Conservation (phyloP, 2,113 vertebrate species). For the Phaetusa simplex region DNA sequence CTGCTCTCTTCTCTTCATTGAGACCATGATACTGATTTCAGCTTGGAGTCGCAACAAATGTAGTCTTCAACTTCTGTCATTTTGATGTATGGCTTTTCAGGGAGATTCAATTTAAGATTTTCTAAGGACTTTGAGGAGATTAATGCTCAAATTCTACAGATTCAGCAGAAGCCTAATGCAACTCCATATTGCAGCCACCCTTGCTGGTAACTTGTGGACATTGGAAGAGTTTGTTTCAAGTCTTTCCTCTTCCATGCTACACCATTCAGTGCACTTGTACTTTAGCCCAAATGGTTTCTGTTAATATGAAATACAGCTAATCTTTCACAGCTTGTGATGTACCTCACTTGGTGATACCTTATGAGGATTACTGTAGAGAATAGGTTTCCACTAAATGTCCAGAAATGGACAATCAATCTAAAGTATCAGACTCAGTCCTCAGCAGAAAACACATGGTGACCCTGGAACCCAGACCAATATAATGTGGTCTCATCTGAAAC, state of each 20-base stretch:
- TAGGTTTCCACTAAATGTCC: background rate
- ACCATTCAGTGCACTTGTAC: background rate
- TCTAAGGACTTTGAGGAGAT: background rate
- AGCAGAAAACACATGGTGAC: background rate
- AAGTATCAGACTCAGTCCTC: background rate
- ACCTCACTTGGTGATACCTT: background rate
- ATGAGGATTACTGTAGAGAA: background rate
- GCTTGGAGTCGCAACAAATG: background rate
- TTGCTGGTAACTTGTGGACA: background rate
- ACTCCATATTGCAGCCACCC: background rate
- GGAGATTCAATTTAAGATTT: background rate
- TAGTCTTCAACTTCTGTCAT: background rate
- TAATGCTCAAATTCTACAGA: background rate
- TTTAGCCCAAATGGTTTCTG: background rate
- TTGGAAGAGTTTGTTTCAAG: background rate
- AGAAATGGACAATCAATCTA: background rate
- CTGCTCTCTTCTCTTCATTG: background rate
- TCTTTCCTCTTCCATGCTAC: background rate
- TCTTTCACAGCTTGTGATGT: background rate
- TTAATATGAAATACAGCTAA: background rate
- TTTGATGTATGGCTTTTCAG: background rate
- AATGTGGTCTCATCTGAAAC: background rate
- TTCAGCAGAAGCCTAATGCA: background rate
- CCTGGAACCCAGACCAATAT: background rate
- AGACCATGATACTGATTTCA: background rate